These are phyloP conservation scores for Gisinianus flammeolus DNA, from an alignment of 2,888 invertebrate species.

Conservation along the genomic window DNA sequence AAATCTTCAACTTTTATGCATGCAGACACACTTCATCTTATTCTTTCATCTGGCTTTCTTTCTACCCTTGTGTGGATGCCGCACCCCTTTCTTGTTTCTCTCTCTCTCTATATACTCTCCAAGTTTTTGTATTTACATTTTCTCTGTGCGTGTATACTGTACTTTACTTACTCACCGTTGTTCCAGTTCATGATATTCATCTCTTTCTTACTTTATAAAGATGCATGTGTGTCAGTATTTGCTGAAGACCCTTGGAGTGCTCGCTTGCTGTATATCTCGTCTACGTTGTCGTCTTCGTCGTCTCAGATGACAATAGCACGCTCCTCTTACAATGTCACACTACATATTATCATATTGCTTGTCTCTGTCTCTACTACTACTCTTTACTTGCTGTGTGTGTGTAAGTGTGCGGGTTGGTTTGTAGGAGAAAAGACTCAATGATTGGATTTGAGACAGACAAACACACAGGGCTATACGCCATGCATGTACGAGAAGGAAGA, in stretches of 20 bases:
- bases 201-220: conserved; percentile 8
- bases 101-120: neutral
- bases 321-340: conserved; percentile 6
- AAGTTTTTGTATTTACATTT: neutral
- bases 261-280: neutral
- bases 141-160: neutral
- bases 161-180: neutral
- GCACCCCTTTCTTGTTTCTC: conserved; percentile 7
- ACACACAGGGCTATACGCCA: neutral
- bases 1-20: conserved; percentile 22
- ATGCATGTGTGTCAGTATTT: conserved; percentile 35
- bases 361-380: neutral
- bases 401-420: neutral
- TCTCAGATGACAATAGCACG: conserved; percentile 30
- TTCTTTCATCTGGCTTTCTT: conserved; percentile 43
- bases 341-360: conserved; percentile 11
- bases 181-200: conserved; percentile 28
- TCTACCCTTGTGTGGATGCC: conserved; percentile 10
- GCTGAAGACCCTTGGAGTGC: conserved; percentile 16
- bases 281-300: neutral
- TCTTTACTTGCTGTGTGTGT: neutral
- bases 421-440: neutral
- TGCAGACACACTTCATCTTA: conserved; percentile 40
- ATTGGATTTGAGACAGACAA: neutral
- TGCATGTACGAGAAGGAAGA: conserved; percentile 8